phyloP scores from a whole-genome alignment of 2,888 invertebrate genomes.

The Rhingia campestris region DNA sequence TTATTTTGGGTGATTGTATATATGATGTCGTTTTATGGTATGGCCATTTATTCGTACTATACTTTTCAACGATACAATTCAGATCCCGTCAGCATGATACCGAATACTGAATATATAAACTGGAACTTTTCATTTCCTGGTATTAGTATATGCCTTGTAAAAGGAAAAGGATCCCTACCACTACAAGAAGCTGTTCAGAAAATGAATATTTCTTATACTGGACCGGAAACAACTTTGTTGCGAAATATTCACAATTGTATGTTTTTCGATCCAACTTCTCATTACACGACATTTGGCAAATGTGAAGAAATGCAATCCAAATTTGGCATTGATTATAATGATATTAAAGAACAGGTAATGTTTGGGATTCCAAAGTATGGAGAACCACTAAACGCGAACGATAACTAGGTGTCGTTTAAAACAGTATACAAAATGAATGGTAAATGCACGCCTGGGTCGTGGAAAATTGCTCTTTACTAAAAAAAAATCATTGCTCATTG shows the following conservation, averaged over 20 bases:
- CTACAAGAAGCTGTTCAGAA: not conserved
- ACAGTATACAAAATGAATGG: not conserved
- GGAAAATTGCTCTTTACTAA: too few relatives aligned
- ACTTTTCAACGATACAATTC: slow-evolving; percentile 33
- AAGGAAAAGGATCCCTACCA: slow-evolving; percentile 1
- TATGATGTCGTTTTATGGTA: slow-evolving; percentile 35
- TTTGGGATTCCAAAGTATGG: not conserved
- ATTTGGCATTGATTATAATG: slow-evolving; percentile 2
- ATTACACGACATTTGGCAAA: not conserved
- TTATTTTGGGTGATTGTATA: slow-evolving; percentile 29
- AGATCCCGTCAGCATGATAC: slow-evolving; percentile 39
- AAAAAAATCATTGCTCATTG: too few relatives aligned
- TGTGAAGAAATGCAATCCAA: slow-evolving; percentile 26
- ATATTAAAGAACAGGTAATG: slow-evolving; percentile 35
- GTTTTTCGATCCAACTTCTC: slow-evolving; percentile 15
- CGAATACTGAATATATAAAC: slow-evolving; percentile 32
- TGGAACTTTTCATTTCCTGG: slow-evolving; percentile 57
- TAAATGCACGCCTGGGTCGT: too few relatives aligned
- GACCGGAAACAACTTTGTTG: not conserved
- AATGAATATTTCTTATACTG: slow-evolving; percentile 26
- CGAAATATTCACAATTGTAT: slow-evolving; percentile 23
- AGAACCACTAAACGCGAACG: not conserved
- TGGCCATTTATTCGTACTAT: slow-evolving; percentile 39
- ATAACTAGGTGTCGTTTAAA: not conserved
- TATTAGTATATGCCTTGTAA: slow-evolving; percentile 53